Base-by-base conservation (phyloP, 1,140 invertebrate genomes). In the Vanessa tameamea region DNA sequence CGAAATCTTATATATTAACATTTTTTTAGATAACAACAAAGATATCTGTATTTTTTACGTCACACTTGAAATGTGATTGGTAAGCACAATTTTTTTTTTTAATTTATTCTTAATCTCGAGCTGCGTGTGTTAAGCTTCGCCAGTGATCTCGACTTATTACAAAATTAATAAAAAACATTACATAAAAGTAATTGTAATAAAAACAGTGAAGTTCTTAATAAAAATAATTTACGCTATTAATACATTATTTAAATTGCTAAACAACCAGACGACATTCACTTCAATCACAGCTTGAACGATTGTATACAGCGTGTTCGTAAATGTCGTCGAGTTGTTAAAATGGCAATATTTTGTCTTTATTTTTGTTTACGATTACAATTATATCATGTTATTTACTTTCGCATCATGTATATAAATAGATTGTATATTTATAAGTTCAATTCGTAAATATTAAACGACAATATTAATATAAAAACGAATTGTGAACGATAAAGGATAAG, bases 231-330 rank as follows among this genome's bases (percentile, higher is more conserved):
- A 51, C 8, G 23, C 53, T 59, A 61, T 15, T 31, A 47, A 48
- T 47, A 20, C 9, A 23, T 12, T 74, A 76, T 79, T 79, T 74
- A 76, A 79, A 77, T 77, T 79, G 73, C 75, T 75, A 73, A 75
- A 77, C 50, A 68, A 70, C 47, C 64, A 43, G 71, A 75, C 75
- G 72, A 74, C 78, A 79, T 72, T 79, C 75, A 72, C 72, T 68
- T 48, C 26, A 64, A 47, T 20, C 3, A 64, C 12, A 23, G 16
- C 14, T 47, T 1, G n/a, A 48, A 48, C 43, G 31, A 48, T 63
- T 63, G 61, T 74, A 74, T 70, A 76, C 72, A 76, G 72, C 68
- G 31, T 72, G 69, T 55, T 66, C 53, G 47, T 57, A 57, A 59
- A 72, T 20, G 55, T 57, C 11, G 8, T 57, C 69, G 69, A 76